Evolutionary conservation across 2,888 invertebrate species (phyloP), one percentile per base, ranked within the genome.

Genomic region (Tiphia femorata): DNA sequence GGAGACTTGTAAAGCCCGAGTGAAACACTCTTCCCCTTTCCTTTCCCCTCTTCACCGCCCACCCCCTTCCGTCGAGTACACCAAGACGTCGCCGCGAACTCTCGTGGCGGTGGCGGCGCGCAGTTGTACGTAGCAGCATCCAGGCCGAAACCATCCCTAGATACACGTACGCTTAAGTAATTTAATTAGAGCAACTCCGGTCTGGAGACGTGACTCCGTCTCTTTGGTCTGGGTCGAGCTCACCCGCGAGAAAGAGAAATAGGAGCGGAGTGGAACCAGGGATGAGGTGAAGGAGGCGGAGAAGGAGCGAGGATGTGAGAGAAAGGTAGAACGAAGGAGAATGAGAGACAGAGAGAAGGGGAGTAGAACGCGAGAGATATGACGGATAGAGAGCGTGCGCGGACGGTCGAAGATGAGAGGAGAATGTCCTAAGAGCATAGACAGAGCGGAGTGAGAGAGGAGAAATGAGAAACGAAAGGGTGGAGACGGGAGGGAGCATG

Each of bases 121-220:
- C 72, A 66, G 67, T 66, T 72, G 66, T 75, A 70, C 64, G 69
- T 64, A 63, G 63, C 56, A 67, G 70, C 71, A 73, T 71, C 70
- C 68, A 67, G 69, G 57, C 69, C 63, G 60, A 73, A 77, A 74
- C 76, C 76, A 73, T 71, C 73, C 73, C 71, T 66, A 70, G 78
- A 80, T 81, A 82, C 81, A 82, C 82, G 82, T 81, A 79, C 82
- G 80, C 80, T 80, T 82, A 81, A 81, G 82, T 82, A 82, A 82
- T 82, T 82, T 81, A 82, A 82, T 82, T 82, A 82, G 82, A 80
- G 79, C 80, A 79, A 81, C 81, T 81, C 79, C 75, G 76, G 78
- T 70, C 76, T 79, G 71, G 72, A 79, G 79, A 82, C 82, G 82
- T 82, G 82, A 81, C 81, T 81, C 72, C 76, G 79, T 80, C 81